Evolutionary conservation across 2,113 vertebrate genomes (phyloP).

Genomic region (Caranx ignobilis): DNA sequence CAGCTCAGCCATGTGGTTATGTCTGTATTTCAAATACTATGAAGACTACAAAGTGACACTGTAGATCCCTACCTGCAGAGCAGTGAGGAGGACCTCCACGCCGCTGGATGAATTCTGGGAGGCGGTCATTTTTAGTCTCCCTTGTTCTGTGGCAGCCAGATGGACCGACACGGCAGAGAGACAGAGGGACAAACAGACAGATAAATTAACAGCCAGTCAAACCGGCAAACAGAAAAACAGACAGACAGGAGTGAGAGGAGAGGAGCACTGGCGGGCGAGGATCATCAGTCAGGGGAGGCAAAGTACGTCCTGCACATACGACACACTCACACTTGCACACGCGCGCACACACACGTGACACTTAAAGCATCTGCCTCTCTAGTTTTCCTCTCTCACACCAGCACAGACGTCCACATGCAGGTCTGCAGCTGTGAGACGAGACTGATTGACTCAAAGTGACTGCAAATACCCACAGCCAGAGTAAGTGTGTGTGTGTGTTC

Average conservation of each 20-base stretch:
- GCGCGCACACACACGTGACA: neutral
- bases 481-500: neutral
- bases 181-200: neutral
- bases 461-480: conserved; percentile 25
- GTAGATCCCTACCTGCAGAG: conserved; percentile 89
- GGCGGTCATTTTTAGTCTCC: conserved; percentile 85
- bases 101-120: conserved; percentile 85
- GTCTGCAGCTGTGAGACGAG: conserved; percentile 24
- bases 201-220: conserved; percentile 12
- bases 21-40: neutral
- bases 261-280: conserved; percentile 6
- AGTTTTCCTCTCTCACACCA: conserved; percentile 18
- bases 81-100: conserved; percentile 90
- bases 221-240: neutral
- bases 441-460: conserved; percentile 17
- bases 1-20: neutral
- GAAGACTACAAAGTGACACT: neutral
- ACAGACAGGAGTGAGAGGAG: neutral
- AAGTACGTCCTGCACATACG: neutral
- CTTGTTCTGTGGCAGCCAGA: conserved; percentile 65
- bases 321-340: conserved; percentile 19
- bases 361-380: conserved; percentile 41
- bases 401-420: conserved; percentile 30
- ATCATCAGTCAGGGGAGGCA: conserved; percentile 27
- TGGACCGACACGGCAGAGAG: neutral